phyloP scores from a whole-genome alignment of 2,113 vertebrate genomes.

The Oreamnos americanus region DNA sequence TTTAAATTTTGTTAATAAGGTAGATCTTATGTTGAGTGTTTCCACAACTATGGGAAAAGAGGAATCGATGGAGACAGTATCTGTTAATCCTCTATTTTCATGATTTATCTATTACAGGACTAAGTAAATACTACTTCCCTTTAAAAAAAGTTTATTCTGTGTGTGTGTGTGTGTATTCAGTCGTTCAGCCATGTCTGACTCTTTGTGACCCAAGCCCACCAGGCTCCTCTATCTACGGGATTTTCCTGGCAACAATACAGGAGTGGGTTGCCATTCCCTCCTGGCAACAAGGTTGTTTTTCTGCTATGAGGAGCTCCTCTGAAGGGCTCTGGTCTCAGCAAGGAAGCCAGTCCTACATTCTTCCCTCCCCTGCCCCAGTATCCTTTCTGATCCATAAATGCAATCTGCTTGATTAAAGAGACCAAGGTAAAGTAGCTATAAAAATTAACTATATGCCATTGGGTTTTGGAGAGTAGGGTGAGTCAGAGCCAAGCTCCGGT shows the following conservation, averaged over 20 bases:
- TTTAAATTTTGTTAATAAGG: not conserved
- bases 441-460: not conserved
- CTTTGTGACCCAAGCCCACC: not conserved
- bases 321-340: not conserved
- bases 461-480: rapidly evolving
- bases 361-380: not conserved
- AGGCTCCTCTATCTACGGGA: not conserved
- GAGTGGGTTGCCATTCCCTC: not conserved
- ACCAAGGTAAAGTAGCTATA: not conserved
- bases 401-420: not conserved
- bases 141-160: not conserved
- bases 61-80: not conserved
- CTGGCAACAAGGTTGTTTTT: not conserved
- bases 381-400: not conserved
- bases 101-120: not conserved
- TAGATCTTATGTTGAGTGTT: not conserved
- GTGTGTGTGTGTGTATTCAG: not conserved
- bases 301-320: not conserved
- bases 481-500: not conserved
- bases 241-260: not conserved
- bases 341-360: not conserved
- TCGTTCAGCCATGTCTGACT: not conserved
- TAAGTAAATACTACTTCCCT: not conserved
- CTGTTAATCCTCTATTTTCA: not conserved
- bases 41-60: not conserved